Evolutionary conservation across 2,888 invertebrate genomes (phyloP).

Genomic region (Oxyteleia sp.): DNA sequence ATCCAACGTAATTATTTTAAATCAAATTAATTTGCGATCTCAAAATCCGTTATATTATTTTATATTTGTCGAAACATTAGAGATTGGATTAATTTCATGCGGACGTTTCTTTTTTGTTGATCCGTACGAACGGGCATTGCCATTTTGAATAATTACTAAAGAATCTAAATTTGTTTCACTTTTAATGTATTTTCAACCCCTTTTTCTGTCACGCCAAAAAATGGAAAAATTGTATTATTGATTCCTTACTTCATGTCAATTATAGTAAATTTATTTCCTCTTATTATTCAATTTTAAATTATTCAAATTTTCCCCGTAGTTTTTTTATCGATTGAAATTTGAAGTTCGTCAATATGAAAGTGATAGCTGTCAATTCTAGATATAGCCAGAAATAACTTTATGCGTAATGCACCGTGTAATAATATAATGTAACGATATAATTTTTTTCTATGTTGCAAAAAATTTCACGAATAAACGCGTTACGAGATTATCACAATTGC

Average conservation of each 20-base stretch:
- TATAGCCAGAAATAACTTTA: no score
- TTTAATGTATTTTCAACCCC: conserved; percentile 15
- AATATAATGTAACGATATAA: no score
- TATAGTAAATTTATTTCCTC: conserved; percentile 49
- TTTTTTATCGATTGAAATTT: no score
- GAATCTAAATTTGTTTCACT: conserved; percentile 39
- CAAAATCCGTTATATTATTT: conserved; percentile 50
- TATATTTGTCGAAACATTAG: conserved; percentile 29
- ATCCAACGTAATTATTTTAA: conserved; percentile 13
- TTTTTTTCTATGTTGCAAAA: no score
- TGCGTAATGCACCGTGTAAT: no score
- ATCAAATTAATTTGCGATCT: conserved; percentile 27
- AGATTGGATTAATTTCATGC: conserved; percentile 22
- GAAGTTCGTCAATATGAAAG: no score
- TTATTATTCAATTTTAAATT: conserved; percentile 52
- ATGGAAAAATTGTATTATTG: conserved; percentile 46
- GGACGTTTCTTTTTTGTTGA: conserved; percentile 24
- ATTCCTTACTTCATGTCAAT: conserved; percentile 61
- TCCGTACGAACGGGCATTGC: conserved; percentile 7
- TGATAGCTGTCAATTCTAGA: no score
- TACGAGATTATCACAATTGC: no score
- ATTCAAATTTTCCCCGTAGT: no score
- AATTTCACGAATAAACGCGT: no score
- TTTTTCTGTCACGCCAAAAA: conserved; percentile 29
- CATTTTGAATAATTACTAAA: conserved; percentile 31